Evolutionary conservation across 2,113 vertebrate genomes (phyloP).

Genomic region (Triplophysa dalaica): DNA sequence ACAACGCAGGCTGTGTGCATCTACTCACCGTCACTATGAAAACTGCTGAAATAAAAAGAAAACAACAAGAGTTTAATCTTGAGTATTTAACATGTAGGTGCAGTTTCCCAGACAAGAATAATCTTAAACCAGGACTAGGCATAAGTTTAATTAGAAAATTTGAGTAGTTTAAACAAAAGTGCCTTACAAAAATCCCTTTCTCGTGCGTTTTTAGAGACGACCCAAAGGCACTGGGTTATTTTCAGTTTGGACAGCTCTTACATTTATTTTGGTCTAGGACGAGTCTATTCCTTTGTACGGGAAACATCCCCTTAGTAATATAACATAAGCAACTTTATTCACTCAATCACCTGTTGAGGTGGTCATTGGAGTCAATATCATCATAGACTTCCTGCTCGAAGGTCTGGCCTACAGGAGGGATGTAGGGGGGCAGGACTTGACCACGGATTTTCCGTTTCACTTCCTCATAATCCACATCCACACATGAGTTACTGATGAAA

Average conservation of each 20-base stretch:
- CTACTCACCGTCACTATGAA: slow-evolving; percentile 67
- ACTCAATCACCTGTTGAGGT: slow-evolving; percentile 62
- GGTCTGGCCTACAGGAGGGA: slow-evolving; percentile 49
- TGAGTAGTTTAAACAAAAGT: too few species aligned
- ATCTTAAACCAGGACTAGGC: too few species aligned
- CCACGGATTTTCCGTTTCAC: slow-evolving; percentile 63
- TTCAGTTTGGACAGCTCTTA: too few species aligned
- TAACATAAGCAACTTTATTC: neutral
- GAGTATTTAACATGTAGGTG: too few species aligned
- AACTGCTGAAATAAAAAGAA: slow-evolving; percentile 62
- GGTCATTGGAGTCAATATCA: slow-evolving; percentile 45
- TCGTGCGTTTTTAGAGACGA: too few species aligned
- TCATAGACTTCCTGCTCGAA: slow-evolving; percentile 42
- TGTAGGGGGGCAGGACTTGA: neutral
- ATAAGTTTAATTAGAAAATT: too few species aligned
- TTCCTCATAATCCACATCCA: slow-evolving; percentile 75
- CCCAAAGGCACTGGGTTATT: too few species aligned
- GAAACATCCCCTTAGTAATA: neutral
- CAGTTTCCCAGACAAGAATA: too few species aligned
- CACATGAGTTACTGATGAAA: slow-evolving; percentile 73
- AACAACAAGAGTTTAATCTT: slow-evolving; percentile 30
- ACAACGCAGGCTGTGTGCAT: neutral
- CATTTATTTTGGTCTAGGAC: too few species aligned
- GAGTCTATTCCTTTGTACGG: too few species aligned
- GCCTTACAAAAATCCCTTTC: too few species aligned